Evolutionary conservation across 1,140 invertebrate genomes (phyloP).

Genomic region (Papilio machaon): DNA sequence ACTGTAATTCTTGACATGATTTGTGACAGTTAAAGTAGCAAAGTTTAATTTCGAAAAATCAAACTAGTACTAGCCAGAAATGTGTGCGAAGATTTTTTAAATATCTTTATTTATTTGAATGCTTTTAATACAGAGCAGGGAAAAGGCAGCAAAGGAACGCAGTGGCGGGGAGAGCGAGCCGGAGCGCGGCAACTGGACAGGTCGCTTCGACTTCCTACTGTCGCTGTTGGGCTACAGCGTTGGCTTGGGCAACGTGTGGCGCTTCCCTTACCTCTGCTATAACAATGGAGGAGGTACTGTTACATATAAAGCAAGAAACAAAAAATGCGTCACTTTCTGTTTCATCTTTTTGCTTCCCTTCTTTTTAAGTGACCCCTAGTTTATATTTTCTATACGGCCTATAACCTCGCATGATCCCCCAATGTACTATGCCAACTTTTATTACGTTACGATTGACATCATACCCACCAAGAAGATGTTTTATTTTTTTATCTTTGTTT

Average conservation of each 20-base stretch:
- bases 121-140: conserved; percentile 56
- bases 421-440: neutral
- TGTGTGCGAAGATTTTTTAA: too few relatives aligned
- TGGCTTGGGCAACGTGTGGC: conserved; percentile 93
- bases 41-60: neutral
- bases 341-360: too few relatives aligned
- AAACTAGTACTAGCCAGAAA: neutral
- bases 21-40: neutral
- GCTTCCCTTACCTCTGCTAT: conserved; percentile 91
- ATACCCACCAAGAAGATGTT: too few relatives aligned
- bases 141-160: conserved; percentile 66
- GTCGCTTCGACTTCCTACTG: conserved; percentile 91
- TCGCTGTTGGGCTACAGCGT: conserved; percentile 93
- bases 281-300: conserved; percentile 89
- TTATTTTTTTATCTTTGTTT: neutral
- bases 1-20: neutral
- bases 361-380: too few relatives aligned
- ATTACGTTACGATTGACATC: too few relatives aligned
- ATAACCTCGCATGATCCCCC: too few relatives aligned
- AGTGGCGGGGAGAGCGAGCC: conserved; percentile 79
- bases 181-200: conserved; percentile 90
- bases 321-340: too few relatives aligned
- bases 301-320: neutral
- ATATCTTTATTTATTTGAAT: too few relatives aligned
- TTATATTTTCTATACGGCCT: too few relatives aligned